Evolutionary conservation across 2,797 vertebrate genomes (phyloP).

Genomic region (Otus scops): DNA sequence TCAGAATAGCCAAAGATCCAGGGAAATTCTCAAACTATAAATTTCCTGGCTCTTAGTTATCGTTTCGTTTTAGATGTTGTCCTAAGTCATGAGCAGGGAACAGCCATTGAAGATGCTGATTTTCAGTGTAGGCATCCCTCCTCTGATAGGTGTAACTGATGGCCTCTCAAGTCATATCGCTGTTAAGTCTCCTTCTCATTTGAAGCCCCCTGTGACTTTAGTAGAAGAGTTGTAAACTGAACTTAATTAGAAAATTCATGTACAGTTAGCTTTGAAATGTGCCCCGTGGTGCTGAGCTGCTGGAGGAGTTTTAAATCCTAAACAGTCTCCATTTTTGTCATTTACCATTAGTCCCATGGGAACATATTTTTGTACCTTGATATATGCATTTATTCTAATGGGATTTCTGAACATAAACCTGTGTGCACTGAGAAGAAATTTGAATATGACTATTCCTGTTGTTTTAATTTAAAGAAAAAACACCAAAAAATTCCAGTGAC

Average conservation of each 20-base stretch:
- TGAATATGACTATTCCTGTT: conserved; percentile 6
- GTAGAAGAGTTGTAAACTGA: neutral
- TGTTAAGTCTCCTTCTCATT: neutral
- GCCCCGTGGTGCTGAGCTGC: neutral
- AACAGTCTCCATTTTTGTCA: neutral
- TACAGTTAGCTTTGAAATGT: neutral
- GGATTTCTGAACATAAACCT: neutral
- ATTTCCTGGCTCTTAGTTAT: neutral
- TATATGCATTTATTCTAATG: conserved; percentile 50
- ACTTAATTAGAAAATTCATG: neutral
- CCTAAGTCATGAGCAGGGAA: neutral
- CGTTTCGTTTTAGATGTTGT: neutral
- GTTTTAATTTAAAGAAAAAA: conserved; percentile 16
- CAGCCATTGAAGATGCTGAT: neutral
- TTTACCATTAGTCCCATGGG: conserved; percentile 3
- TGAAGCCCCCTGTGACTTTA: neutral
- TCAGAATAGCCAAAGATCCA: neutral
- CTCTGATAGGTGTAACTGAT: neutral
- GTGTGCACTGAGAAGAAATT: neutral
- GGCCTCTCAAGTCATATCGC: neutral
- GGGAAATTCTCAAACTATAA: neutral
- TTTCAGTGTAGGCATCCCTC: neutral
- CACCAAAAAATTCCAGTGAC: neutral
- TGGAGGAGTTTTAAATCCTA: conserved; percentile 20
- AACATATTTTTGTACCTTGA: conserved; percentile 10